Evolutionary conservation across 2,797 vertebrate genomes (phyloP).

Genomic region (Epinephelus awoara): DNA sequence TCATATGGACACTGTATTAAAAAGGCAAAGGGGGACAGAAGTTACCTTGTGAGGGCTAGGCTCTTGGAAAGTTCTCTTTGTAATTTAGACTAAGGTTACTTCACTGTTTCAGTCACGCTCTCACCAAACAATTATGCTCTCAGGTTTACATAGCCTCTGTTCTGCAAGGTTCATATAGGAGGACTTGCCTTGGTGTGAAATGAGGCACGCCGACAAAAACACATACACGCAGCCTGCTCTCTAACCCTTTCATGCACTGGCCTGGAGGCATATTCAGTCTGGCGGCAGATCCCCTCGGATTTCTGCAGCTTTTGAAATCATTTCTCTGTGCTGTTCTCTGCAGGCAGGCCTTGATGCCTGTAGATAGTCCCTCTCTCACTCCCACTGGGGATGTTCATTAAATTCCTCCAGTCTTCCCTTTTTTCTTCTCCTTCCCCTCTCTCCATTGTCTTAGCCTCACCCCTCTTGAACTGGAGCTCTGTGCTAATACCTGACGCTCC

Average conservation of each 20-base stretch:
- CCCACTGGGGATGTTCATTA: slow-evolving; percentile 86
- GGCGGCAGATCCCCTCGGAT: slow-evolving; percentile 82
- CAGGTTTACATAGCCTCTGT: slow-evolving; percentile 75
- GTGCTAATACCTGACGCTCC: slow-evolving; percentile 65
- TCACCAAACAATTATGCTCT: slow-evolving; percentile 68
- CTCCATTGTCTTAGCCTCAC: slow-evolving; percentile 74
- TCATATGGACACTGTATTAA: slow-evolving; percentile 72
- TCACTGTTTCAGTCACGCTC: slow-evolving; percentile 59
- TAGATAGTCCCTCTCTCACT: slow-evolving; percentile 72
- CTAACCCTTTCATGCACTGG: slow-evolving; percentile 78
- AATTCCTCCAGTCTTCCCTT: slow-evolving; percentile 76
- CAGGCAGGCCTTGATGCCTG: slow-evolving; percentile 79
- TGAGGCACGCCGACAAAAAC: slow-evolving; percentile 67
- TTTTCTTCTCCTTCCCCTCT: slow-evolving; percentile 46
- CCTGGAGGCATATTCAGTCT: slow-evolving; percentile 83
- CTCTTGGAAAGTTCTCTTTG: slow-evolving; percentile 55
- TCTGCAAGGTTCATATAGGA: slow-evolving; percentile 68
- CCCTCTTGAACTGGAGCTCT: slow-evolving; percentile 67
- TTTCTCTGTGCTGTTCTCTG: slow-evolving; percentile 77
- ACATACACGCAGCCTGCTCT: slow-evolving; percentile 65
- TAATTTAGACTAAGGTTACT: slow-evolving; percentile 37
- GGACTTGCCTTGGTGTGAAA: slow-evolving; percentile 67
- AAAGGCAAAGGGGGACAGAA: slow-evolving; percentile 53
- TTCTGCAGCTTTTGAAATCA: slow-evolving; percentile 85
- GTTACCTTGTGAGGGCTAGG: slow-evolving; percentile 51